Evolutionary conservation across 2,888 invertebrate genomes (phyloP), one percentile per base, ranked within the genome.

Genomic region (Drosophila helvetica): DNA sequence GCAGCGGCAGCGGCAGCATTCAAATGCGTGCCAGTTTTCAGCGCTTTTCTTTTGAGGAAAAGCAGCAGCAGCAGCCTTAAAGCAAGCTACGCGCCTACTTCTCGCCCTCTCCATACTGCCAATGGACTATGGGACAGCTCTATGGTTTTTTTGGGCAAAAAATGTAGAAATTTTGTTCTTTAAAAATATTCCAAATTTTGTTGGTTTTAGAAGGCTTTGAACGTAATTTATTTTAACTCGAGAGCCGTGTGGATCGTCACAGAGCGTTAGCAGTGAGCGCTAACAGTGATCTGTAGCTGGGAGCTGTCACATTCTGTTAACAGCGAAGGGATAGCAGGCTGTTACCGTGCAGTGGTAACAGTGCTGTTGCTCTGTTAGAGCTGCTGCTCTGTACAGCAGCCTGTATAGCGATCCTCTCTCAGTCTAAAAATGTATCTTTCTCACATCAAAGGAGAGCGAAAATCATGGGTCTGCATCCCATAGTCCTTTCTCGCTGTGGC

Each of bases 11-110:
- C 66, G 53, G 54, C 66, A 54, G 52, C 65, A 78, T 78, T 75
- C 59, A 75, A 83, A 86, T 83, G 86, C 70, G 79, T 75, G 62
- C 79, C 58, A 80, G 73, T 71, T 82, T 42, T 48, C 51, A 61
- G 54, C 67, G 61, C 38, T 67, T 62, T 65, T 64, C 45, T 65
- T 70, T 52, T 48, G 61, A 48, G 38, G 15, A n/a, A n/a, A 38
- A 38, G 38, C 38, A 38, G 12, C 15, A 5, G 33, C 33, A 48
- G 47, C 38, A 60, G 75, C 71, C 75, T 85, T 81, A 72, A 81
- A 81, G 79, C 65, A 38, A 5, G 6, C 38, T n/a, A 6, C 38
- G 38, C 38, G 38, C n/a, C 38, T 38, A 15, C 7, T 38, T 38
- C 33, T 15, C 33, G 33, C 5, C 4, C 33, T 12, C 12, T 38